These are phyloP conservation scores for Dioctria linearis DNA, from an alignment of 2,888 invertebrate species.

Conservation along the genomic window DNA sequence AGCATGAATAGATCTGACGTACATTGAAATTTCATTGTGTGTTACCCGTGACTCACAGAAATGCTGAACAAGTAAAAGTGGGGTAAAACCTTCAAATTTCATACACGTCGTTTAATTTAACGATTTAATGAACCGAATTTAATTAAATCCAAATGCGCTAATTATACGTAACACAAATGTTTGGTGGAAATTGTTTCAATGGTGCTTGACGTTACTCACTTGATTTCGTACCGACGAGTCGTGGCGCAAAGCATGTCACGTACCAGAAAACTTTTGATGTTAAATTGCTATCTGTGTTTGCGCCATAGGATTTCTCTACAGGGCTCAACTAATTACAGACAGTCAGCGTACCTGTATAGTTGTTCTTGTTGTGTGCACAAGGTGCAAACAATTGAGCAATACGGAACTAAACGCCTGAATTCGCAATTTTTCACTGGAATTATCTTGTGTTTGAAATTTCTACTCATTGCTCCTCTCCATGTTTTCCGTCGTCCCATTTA, in stretches of 20 bases:
- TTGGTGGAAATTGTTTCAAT: conserved; percentile 20
- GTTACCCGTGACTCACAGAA: too few relatives aligned
- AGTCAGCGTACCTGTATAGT: not conserved
- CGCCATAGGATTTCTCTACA: not conserved
- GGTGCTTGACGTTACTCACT: not conserved
- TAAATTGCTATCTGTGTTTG: not conserved
- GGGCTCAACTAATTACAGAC: conserved; percentile 22
- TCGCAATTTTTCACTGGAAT: conserved; percentile 19
- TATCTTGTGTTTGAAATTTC: not conserved
- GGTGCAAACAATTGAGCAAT: conserved; percentile 36
- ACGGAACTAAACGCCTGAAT: conserved; percentile 1
- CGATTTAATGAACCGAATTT: conserved; percentile 54
- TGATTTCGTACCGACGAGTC: not conserved
- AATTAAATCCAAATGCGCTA: conserved; percentile 52
- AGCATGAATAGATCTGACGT: too few relatives aligned
- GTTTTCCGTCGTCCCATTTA: not conserved
- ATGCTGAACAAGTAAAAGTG: too few relatives aligned
- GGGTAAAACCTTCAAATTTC: not conserved
- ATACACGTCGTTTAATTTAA: conserved; percentile 46
- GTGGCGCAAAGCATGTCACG: not conserved
- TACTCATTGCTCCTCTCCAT: not conserved
- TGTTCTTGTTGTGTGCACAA: not conserved
- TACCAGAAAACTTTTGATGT: not conserved
- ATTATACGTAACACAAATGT: conserved; percentile 31
- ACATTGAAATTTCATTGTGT: too few relatives aligned